phyloP scores from a whole-genome alignment of 2,888 invertebrate species.

The Epirrita christyi region DNA sequence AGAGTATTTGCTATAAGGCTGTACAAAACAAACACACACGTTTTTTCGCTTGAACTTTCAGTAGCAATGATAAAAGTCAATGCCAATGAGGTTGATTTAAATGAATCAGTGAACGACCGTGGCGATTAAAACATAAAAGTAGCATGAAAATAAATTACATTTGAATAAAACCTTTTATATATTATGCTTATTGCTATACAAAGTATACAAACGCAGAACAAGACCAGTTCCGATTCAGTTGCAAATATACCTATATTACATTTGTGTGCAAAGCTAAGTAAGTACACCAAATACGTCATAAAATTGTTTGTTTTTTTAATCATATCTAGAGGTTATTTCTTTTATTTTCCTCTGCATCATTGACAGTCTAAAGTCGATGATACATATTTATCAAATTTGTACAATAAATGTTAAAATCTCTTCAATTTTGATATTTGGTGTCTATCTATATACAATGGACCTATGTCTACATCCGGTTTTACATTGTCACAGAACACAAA shows the following conservation, averaged over 20 bases:
- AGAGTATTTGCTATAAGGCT: constrained; percentile 38
- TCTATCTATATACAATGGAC: too few relatives aligned
- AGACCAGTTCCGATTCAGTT: too few relatives aligned
- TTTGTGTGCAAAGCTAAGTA: background rate
- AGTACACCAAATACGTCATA: too few relatives aligned
- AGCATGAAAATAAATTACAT: constrained; percentile 3
- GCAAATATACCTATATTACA: too few relatives aligned
- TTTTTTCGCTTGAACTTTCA: constrained; percentile 35
- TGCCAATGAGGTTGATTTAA: constrained; percentile 25
- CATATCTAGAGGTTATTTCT: background rate
- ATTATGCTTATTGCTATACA: too few relatives aligned
- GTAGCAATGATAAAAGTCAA: constrained; percentile 28
- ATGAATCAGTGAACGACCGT: constrained; percentile 25
- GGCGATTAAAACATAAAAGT: constrained; percentile 9
- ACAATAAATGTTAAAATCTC: background rate
- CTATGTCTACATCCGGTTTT: constrained; percentile 11
- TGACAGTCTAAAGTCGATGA: too few relatives aligned
- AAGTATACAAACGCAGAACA: too few relatives aligned
- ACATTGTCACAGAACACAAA: constrained; percentile 18
- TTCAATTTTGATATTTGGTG: too few relatives aligned
- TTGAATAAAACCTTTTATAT: background rate
- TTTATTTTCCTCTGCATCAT: too few relatives aligned
- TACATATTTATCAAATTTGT: too few relatives aligned
- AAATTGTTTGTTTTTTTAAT: too few relatives aligned
- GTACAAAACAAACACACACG: constrained; percentile 24